A percentile compares a stretch with the other conserved stretches of the same genome.
phyloP scores from a whole-genome alignment of 2,797 vertebrate genomes.

The Typhlichthys eigenmanni region DNA sequence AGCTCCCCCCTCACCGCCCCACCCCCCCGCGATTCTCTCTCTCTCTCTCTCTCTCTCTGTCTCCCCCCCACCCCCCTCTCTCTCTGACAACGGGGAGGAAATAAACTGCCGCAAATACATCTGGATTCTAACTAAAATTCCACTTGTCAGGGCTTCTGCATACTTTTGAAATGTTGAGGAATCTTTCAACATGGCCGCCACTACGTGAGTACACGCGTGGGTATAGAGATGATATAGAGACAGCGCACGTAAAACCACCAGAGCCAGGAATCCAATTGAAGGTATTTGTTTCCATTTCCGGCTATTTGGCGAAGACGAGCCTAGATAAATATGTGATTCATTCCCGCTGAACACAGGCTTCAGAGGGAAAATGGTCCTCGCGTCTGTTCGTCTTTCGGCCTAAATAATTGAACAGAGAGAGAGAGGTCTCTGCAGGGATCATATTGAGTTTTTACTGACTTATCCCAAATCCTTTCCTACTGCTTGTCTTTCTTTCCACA shows the following conservation, averaged over 20 bases:
- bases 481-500: slow-evolving; percentile 48
- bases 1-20: slow-evolving; percentile 39
- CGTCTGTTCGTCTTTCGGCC: slow-evolving; percentile 70
- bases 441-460: slow-evolving; percentile 72
- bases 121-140: slow-evolving; percentile 49
- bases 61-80: slow-evolving; percentile 39
- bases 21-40: slow-evolving; percentile 42
- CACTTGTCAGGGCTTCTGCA: slow-evolving; percentile 60
- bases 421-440: slow-evolving; percentile 75
- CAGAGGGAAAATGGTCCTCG: slow-evolving; percentile 66
- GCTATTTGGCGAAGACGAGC: slow-evolving; percentile 74
- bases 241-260: slow-evolving; percentile 54
- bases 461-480: slow-evolving; percentile 67
- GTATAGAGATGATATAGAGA: slow-evolving; percentile 4
- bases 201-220: slow-evolving; percentile 37
- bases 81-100: not conserved
- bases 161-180: slow-evolving; percentile 51
- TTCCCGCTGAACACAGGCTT: slow-evolving; percentile 66
- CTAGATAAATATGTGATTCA: slow-evolving; percentile 77
- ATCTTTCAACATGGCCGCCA: slow-evolving; percentile 49
- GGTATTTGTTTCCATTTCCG: slow-evolving; percentile 76
- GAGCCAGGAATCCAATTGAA: slow-evolving; percentile 63
- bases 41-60: slow-evolving; percentile 73
- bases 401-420: slow-evolving; percentile 81
- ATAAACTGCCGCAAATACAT: slow-evolving; percentile 45